Base-by-base conservation (phyloP, 1,140 invertebrate species). In the Monomorium pharaonis region DNA sequence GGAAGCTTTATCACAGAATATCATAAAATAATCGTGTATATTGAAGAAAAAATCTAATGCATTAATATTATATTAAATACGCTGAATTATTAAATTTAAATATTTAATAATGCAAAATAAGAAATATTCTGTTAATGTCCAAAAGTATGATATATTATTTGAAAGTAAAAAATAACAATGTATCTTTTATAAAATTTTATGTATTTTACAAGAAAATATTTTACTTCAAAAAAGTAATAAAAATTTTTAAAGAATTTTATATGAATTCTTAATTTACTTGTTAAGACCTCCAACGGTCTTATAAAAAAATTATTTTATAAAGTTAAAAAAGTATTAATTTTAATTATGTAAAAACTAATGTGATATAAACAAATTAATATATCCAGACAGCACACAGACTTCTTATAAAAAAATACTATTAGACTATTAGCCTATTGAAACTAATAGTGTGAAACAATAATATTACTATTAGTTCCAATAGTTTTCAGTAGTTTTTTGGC, bases 1-100 rank as follows among this genome's bases (percentile, higher is more conserved):
- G 98, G 77, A 98, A 97, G 92, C 97, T 98, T 87, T 98, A 98
- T 93, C 96, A 96, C 90, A 95, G 97, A 86, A 95, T 96, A 84
- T 93, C 94, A 44, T 96, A 95, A 95, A 92, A 54, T 2, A 21
- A 21, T 24, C 30, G 76, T 78, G 12, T 63, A 67, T 5, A 44
- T 21, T 60, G 9, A 24, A 69, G 5, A 42, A 24, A 76, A 0
- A 72, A 10, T 3, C 18, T 21, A n/a, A 72, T 33, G 14, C n/a
- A n/a, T 62, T 42, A 42, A 37, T 37, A 33, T 16, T 37, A 37
- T 37, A 75, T 33, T 37, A 18, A 47, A 47, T 70, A n/a, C n/a
- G 30, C n/a, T 54, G n/a, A 16, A 0, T 16, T 24, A 33, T 54
- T 27, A 54, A 54, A 74, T n/a, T n/a, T n/a, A n/a, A n/a, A 1